phyloP scores from a whole-genome alignment of 2,888 invertebrate genomes.

The Erebia epiphron region DNA sequence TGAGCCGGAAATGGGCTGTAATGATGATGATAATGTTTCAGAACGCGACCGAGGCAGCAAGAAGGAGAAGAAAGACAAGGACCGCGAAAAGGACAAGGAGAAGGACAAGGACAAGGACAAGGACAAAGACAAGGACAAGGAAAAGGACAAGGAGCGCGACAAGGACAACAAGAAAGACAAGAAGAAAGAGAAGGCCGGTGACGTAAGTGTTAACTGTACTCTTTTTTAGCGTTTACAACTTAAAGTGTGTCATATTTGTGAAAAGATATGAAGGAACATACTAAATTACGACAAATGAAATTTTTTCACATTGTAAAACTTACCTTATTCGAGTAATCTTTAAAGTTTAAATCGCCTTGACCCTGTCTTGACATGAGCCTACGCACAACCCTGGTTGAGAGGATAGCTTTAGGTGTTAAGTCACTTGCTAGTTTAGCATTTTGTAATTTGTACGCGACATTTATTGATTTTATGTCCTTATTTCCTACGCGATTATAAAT shows the following conservation, averaged over 20 bases:
- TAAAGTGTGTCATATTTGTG: too few relatives aligned
- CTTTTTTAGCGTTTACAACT: neutral
- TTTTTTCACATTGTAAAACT: too few relatives aligned
- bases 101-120: slow-evolving; percentile 75
- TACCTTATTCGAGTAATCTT: too few relatives aligned
- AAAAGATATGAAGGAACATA: too few relatives aligned
- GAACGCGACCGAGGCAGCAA: slow-evolving; percentile 80
- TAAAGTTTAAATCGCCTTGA: too few relatives aligned
- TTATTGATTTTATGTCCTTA: neutral
- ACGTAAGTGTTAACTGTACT: slow-evolving; percentile 40
- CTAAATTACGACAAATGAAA: too few relatives aligned
- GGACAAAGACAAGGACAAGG: slow-evolving; percentile 74
- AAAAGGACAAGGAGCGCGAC: slow-evolving; percentile 67
- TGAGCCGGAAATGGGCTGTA: neutral
- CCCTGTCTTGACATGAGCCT: too few relatives aligned
- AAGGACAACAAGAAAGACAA: slow-evolving; percentile 75
- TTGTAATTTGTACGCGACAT: too few relatives aligned
- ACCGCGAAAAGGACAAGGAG: slow-evolving; percentile 68
- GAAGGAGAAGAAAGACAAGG: slow-evolving; percentile 85
- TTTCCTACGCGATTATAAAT: neutral
- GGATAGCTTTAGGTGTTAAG: too few relatives aligned
- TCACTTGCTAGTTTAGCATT: too few relatives aligned
- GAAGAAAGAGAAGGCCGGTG: slow-evolving; percentile 66
- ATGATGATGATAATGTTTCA: slow-evolving; percentile 39
- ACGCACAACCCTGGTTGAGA: too few relatives aligned